Conservation (phyloP, 1,140 invertebrate genomes). For the Lerema accius region DNA sequence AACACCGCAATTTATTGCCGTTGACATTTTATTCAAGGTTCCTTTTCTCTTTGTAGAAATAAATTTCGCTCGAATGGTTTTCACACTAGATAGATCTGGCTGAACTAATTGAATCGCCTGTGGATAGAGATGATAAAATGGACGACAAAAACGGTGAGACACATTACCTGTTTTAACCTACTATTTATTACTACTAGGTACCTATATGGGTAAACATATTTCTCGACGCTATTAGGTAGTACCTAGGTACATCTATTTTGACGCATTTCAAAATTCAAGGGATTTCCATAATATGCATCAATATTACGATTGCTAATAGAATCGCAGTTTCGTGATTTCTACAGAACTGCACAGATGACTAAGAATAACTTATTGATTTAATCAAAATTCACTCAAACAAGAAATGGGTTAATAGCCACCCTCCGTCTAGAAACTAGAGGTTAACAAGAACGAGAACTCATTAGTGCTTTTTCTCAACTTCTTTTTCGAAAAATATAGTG, state of each 20-base stretch:
- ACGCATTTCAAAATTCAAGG: too few relatives aligned
- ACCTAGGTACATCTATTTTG: too few relatives aligned
- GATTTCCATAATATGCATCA: too few relatives aligned
- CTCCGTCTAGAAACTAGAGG: slow-evolving; percentile 13
- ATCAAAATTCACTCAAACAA: slow-evolving; percentile 24
- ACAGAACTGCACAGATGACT: not conserved
- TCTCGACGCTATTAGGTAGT: too few relatives aligned
- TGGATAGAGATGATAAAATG: slow-evolving; percentile 1
- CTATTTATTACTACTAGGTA: too few relatives aligned
- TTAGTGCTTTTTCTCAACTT: slow-evolving; percentile 24
- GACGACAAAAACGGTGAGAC: not conserved
- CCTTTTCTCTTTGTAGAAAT: slow-evolving; percentile 1
- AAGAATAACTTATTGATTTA: slow-evolving; percentile 18
- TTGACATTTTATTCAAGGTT: slow-evolving; percentile 4
- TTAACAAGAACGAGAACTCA: slow-evolving; percentile 21
- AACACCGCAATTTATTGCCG: not conserved
- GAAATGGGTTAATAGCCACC: slow-evolving; percentile 21
- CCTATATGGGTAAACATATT: too few relatives aligned
- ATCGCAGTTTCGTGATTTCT: too few relatives aligned
- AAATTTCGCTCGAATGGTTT: slow-evolving; percentile 6
- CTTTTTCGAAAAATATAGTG: slow-evolving; percentile 11
- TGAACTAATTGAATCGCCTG: slow-evolving; percentile 16
- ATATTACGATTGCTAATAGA: too few relatives aligned
- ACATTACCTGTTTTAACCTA: too few relatives aligned
- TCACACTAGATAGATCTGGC: slow-evolving; percentile 16